Evolutionary conservation across 2,797 vertebrate genomes (phyloP), one percentile per base, ranked within the genome.

Genomic region (Sorex maritimensis): DNA sequence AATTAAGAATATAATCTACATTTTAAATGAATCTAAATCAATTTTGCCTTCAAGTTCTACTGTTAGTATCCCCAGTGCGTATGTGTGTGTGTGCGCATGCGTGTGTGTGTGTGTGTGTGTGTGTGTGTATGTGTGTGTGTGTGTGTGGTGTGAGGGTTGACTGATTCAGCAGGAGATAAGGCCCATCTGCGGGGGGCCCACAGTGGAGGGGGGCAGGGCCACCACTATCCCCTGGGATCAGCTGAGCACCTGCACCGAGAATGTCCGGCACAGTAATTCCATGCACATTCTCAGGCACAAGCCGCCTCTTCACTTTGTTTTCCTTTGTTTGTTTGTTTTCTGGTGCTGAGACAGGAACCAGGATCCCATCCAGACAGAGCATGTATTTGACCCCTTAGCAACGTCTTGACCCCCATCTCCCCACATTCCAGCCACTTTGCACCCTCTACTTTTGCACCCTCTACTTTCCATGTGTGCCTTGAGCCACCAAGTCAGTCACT

Each of bases 1-100:
- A 91, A 58, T 8, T 23, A 72, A 61, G 1, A 15, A 61, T 61
- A 15, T 92, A 86, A 28, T 46, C 15, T 52, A 73, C 26, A 6
- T 34, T 58, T 24, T 63, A 58, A 85, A 83, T 26, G 78, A 61
- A 87, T 44, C 30, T 69, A 65, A 28, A 84, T 78, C 68, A 68
- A 23, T 49, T 88, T 92, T 67, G 34, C 71, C 61, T 82, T 81
- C 9, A 26, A 19, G 0, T 2, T 34, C 7, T 61, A 17, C 1
- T 11, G 15, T n/a, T 21, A 23, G 17, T 4, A 8, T 9, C 38
- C 49, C 9, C 49, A 11, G 55, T 2, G 0, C 23, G 3, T 44
- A 4, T 44, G 41, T 44, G 49, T 52, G 49, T 11, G 49, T 34
- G 0, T 26, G 3, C n/a, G n/a, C n/a, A n/a, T 10, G 13, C 11